phyloP scores from a whole-genome alignment of 2,113 vertebrate genomes.

The Pseudopodoces humilis region DNA sequence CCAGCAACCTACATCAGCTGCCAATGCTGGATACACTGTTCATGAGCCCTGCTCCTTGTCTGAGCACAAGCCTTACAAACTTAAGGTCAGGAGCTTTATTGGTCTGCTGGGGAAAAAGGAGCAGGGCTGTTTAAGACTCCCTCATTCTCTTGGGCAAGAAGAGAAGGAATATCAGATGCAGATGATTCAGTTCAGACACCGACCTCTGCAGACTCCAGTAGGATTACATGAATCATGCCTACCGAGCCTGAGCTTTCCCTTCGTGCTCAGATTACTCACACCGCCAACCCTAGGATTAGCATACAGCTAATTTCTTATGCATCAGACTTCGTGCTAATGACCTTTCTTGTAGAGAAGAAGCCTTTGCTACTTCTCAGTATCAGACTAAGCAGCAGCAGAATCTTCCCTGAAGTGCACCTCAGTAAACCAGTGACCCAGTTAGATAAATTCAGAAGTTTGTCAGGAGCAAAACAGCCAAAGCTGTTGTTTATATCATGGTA shows the following conservation, averaged over 20 bases:
- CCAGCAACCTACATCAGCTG: not conserved
- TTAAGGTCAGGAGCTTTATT: not conserved
- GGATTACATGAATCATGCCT: constrained; percentile 21
- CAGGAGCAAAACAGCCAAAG: not conserved
- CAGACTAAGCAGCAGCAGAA: not conserved
- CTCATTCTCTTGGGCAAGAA: not conserved
- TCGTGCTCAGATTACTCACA: constrained; percentile 30
- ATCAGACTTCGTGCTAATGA: not conserved
- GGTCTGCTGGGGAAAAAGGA: not conserved
- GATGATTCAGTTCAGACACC: constrained; percentile 17
- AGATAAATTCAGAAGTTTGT: not conserved
- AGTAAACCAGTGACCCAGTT: not conserved
- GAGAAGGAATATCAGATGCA: not conserved
- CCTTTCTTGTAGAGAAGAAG: not conserved
- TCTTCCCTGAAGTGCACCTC: not conserved
- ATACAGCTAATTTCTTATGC: not conserved
- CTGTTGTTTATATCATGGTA: not conserved
- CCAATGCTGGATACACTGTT: not conserved
- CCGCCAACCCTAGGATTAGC: not conserved
- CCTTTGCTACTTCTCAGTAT: not conserved
- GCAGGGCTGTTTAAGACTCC: not conserved
- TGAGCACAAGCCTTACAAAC: not conserved
- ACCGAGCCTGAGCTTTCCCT: not conserved
- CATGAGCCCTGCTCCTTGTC: not conserved
- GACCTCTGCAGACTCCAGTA: constrained; percentile 18